Evolutionary conservation across 1,140 invertebrate species (phyloP).

Genomic region (Acromyrmex heyeri): DNA sequence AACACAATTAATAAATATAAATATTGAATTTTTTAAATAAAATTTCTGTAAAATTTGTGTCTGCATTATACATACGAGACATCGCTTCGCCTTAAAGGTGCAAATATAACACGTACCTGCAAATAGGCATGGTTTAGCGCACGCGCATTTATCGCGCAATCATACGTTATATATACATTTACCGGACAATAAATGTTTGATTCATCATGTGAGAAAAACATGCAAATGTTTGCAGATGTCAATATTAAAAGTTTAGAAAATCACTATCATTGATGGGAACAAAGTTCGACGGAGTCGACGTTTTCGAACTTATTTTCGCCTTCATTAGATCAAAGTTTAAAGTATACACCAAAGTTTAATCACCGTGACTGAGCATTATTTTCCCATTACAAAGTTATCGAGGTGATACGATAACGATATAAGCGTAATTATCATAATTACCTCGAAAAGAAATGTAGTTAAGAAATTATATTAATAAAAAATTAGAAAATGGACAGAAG

Average conservation of each 20-base stretch:
- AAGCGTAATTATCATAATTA: background rate
- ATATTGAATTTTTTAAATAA: background rate
- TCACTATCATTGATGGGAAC: background rate
- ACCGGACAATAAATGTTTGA: slow-evolving; percentile 2
- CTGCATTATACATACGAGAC: background rate
- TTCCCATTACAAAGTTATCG: background rate
- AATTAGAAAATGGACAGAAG: background rate
- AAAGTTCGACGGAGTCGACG: slow-evolving; percentile 22
- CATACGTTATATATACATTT: background rate
- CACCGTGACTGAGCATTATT: slow-evolving; percentile 3
- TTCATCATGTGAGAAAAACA: background rate
- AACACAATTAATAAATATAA: background rate
- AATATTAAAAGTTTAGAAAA: slow-evolving; percentile 15
- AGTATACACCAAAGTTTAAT: background rate
- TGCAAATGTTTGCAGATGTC: background rate
- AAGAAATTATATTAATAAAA: background rate
- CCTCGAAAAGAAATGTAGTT: background rate
- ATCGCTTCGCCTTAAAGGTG: background rate
- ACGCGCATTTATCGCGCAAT: slow-evolving; percentile 17
- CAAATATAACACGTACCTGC: slow-evolving; percentile 19
- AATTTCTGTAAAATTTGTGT: background rate
- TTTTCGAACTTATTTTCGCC: background rate
- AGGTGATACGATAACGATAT: background rate
- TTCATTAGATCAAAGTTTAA: slow-evolving; percentile 50
- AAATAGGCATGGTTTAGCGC: slow-evolving; percentile 5